Base-by-base conservation (phyloP, 1,140 invertebrate species). In the Caenorhabditis inopinata region DNA sequence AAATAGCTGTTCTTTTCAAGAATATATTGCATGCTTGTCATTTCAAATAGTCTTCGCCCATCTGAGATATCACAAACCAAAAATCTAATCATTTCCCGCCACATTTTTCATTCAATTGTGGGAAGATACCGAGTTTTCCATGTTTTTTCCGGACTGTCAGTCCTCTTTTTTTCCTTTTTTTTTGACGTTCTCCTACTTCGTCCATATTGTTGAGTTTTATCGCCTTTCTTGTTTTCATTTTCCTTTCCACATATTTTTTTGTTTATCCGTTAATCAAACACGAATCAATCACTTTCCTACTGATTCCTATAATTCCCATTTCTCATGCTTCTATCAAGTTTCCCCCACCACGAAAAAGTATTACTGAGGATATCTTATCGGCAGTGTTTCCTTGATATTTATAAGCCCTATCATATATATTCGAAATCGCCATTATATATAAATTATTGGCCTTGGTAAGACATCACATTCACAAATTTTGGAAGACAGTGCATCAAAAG, bases 221-320 rank as follows among this genome's bases (percentile, higher is more conserved):
- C 58, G n/a, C 25, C 32, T 68, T 68, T 68, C 58, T 68, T 68
- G 58, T 68, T 68, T 68, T 51, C 48, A 51, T 51, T 51, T 68
- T 32, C 32, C 21, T 58, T 68, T 68, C 32, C 58, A 21, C 23
- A 38, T 42, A 11, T 42, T 9, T n/a, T 32, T 21, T 11, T 68
- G 12, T 42, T 68, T n/a, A 16, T 32, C 11, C 6, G n/a, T 32
- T 68, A 7, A 68, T 68, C n/a, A 68, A 68, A 6, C 58, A 35
- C n/a, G 23, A 68, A 3, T 42, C 58, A 42, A 38, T 42, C 32
- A 42, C 18, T 42, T 68, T 42, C 25, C 14, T 7, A 7, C 14
- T 42, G 38, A 42, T 5, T 42, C 38, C 14, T 14, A 7, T 42
- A 42, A 5, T 42, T 42, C 14, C 14, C n/a, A n/a, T 42, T 32